Base-by-base conservation (phyloP, 2,113 vertebrate species). In the Formicarius rufipectus region DNA sequence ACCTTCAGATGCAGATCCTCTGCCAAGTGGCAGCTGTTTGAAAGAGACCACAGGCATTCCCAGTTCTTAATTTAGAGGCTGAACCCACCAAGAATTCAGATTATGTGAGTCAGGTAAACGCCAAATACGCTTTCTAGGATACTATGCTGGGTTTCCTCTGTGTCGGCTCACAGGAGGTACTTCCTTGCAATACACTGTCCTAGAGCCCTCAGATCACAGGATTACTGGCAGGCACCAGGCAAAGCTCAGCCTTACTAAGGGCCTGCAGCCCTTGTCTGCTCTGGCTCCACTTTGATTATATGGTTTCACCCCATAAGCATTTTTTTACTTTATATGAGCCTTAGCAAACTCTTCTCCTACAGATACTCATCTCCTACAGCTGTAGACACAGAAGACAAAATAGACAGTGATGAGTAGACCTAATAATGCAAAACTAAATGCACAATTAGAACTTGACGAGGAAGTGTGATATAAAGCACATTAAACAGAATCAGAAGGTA, bases 391-490 rank as follows among this genome's bases (percentile, higher is more conserved):
- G 75, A 37, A 60, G 73, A 76, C 63, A 42, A 91, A 93, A 58
- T 9, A 66, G 45, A 28, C 68, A 67, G 39, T 80, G 87, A 82
- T 59, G 24, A 74, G 33, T 63, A 67, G n/a, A 63, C 4, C 28
- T 39, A 90, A 31, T 71, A 90, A 91, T 37, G 59, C 17, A 77
- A 88, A 94, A 60, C 67, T 77, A 75, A 55, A 74, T 35, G 27
- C 67, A 37, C 39, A 84, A 40, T 87, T 94, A 86, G 45, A 81
- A 67, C 88, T 79, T 77, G 63, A 76, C 73, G 74, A 69, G 53
- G 31, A 95, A 89, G 73, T 45, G 66, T 75, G 74, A 95, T 96
- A 93, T 85, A 85, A 69, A 95, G 69, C 33, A 83, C 47, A 67
- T 83, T 44, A 85, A 94, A 45, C 10, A 22, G 74, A 85, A 12